Evolutionary conservation across 1,140 invertebrate genomes (phyloP), one percentile per base, ranked within the genome.

Genomic region (Scaptomyza montana): DNA sequence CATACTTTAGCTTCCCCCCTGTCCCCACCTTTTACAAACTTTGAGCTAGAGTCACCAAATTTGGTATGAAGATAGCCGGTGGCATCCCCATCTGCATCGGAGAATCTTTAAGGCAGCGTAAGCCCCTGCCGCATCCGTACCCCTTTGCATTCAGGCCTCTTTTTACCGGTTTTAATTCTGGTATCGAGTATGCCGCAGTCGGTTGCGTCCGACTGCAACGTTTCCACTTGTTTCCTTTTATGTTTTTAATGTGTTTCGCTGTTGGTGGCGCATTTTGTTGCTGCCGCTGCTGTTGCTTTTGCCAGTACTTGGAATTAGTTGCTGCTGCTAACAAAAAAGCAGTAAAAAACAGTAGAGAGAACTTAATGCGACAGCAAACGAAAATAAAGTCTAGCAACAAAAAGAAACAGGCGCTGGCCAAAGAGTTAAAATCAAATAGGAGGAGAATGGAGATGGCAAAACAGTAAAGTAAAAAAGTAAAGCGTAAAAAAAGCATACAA

Each of bases 181-280:
- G n/a, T n/a, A n/a, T n/a, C n/a, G n/a, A n/a, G n/a, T n/a, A n/a
- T n/a, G n/a, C n/a, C n/a, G n/a, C n/a, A n/a, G n/a, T n/a, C n/a
- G n/a, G n/a, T n/a, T n/a, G n/a, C n/a, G n/a, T n/a, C n/a, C n/a
- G n/a, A n/a, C n/a, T n/a, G n/a, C n/a, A n/a, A n/a, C n/a, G n/a
- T n/a, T n/a, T n/a, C n/a, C n/a, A n/a, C n/a, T n/a, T n/a, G n/a
- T n/a, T n/a, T 36, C 7, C 5, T 33, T 36, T 62, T 74, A 69
- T 74, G 65, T 57, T 69, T 70, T 74, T 69, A 74, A 68, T 74
- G 65, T 74, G 70, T 74, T 74, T 69, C 39, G 39, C 39, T 57
- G 56, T 65, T 71, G 39, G 39, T 66, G 68, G 46, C 68, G 45
- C 61, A 64, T 51, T 64, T 55, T 49, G 51, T 57, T 70, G 61